Base-by-base conservation (phyloP, 1,140 invertebrate species). In the Drosophila dunni region DNA sequence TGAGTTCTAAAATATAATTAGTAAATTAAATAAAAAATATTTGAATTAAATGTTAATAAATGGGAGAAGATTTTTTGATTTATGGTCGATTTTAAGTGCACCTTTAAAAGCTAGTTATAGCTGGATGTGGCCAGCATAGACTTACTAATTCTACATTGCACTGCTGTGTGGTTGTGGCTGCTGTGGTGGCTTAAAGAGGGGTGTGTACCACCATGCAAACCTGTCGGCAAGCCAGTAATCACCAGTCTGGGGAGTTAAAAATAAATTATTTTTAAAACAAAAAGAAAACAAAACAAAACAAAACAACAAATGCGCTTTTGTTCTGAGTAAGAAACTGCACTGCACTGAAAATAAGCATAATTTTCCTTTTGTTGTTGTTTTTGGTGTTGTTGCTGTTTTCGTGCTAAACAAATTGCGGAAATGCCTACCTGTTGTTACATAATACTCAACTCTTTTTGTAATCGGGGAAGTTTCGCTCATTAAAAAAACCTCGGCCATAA, bases 401-500 rank as follows among this genome's bases (percentile, higher is more conserved):
- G 63, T 60, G 46, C 60, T 62, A 62, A 62, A 51, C 46, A 53
- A 36, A 68, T 67, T 57, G 65, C 71, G 67, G 67, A 75, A 86
- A 89, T 88, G 82, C 82, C 79, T 78, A 64, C 57, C 60, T 50
- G 53, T 60, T 66, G 75, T 88, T 86, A 79, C 83, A 86, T 88
- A 88, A 88, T 77, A 84, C 45, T 75, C 17, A 60, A 48, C 53
- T 69, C 67, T 72, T 61, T 79, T 61, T 79, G 72, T 79, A 75
- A 64, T 71, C 79, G 79, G 83, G 83, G 83, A 88, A 88, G 83
- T 88, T 88, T 88, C 65, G 58, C 80, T 75, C 73, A 88, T 83
- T 83, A 88, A 88, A 80, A 80, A 70, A 11, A 38, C 24, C 24
- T 29, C 24, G 57, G 75, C 70, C 79, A 83, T 82, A 51, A 71